Conservation (phyloP, 2,888 invertebrate genomes). For the Augiades crinisus region DNA sequence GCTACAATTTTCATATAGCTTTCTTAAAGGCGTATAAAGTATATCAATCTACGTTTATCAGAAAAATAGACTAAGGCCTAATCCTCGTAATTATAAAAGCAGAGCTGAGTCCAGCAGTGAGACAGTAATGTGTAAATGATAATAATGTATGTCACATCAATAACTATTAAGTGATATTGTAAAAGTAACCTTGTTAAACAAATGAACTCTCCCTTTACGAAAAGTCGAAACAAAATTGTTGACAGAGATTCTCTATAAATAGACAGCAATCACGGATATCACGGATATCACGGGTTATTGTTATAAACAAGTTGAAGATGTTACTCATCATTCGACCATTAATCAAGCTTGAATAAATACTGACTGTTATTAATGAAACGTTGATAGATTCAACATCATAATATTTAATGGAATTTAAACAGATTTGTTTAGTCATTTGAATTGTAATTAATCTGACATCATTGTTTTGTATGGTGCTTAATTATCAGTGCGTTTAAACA, state of each 20-base stretch:
- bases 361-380: neutral
- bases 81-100: too few species aligned
- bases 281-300: neutral
- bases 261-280: neutral
- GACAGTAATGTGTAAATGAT: too few species aligned
- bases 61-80: too few species aligned
- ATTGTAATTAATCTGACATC: neutral
- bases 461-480: neutral
- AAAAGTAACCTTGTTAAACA: too few species aligned
- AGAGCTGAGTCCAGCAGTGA: too few species aligned
- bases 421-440: neutral
- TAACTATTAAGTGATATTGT: too few species aligned
- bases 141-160: too few species aligned
- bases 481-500: neutral
- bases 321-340: neutral
- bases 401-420: neutral
- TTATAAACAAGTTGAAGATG: neutral
- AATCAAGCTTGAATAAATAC: constrained; percentile 6
- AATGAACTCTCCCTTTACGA: too few species aligned
- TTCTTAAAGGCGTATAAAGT: too few species aligned
- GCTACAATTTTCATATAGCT: too few species aligned
- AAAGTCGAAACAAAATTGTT: too few species aligned
- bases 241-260: neutral
- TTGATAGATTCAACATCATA: neutral
- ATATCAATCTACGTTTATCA: too few species aligned